A percentile compares a stretch with the other conserved stretches of the same genome.
These are phyloP conservation scores for Catagonus wagneri DNA, from an alignment of 2,113 vertebrate genomes.

Conservation along the genomic window DNA sequence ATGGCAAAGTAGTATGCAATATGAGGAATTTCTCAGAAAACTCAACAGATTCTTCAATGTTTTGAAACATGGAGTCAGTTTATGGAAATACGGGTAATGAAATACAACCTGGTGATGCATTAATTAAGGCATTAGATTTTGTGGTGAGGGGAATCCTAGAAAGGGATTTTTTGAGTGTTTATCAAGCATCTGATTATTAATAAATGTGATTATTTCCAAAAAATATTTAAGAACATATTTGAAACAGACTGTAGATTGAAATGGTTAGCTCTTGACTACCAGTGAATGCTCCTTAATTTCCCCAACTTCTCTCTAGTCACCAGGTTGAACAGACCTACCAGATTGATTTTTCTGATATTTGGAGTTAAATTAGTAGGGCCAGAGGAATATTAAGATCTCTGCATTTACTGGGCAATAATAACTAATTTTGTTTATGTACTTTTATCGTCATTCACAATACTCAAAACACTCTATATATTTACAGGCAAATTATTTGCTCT, in stretches of 20 bases:
- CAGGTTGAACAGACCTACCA: neutral
- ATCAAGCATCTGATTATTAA: neutral
- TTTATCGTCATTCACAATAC: neutral
- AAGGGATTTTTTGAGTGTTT: neutral
- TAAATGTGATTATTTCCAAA: conserved; percentile 28
- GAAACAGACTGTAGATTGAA: neutral
- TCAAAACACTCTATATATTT: neutral
- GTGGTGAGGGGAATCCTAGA: neutral
- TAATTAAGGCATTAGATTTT: conserved; percentile 13
- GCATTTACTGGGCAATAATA: neutral
- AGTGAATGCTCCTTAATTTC: neutral
- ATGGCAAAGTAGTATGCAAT: neutral
- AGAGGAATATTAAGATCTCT: conserved; percentile 37
- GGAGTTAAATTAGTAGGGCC: neutral
- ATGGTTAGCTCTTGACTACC: neutral
- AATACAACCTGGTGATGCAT: neutral
- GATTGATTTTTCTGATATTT: conserved; percentile 20
- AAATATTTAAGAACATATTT: conserved; percentile 12
- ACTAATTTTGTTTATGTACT: neutral
- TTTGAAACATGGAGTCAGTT: neutral
- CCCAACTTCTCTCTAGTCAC: neutral
- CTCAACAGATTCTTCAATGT: neutral
- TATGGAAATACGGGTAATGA: neutral
- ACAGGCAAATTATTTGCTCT: conserved; percentile 14
- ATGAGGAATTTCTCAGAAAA: conserved; percentile 10